Base-by-base conservation (phyloP, 2,888 invertebrate species). In the Campaea margaritaria region DNA sequence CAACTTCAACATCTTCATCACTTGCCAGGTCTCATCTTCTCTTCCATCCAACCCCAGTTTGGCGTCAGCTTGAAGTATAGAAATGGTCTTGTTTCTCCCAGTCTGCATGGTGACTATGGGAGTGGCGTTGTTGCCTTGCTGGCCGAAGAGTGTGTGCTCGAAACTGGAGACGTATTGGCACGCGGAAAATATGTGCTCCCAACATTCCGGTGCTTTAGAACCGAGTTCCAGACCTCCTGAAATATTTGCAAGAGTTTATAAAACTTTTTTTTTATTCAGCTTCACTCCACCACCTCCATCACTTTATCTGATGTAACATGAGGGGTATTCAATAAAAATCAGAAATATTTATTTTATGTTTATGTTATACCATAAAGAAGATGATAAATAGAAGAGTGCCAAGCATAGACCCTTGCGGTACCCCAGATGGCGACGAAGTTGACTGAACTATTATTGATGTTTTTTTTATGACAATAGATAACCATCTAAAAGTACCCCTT, bases 111-210 rank as follows among this genome's bases (percentile, higher is more conserved):
- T 93, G 0, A 94, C 93, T 82, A 95, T 94, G 0, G 95, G 93
- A 12, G 95, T 88, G 9, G 95, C 93, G 1, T 94, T 94, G 68
- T 95, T 95, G 34, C 95, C 96, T 70, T 96, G 96, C 75, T 96
- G 95, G 27, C 97, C 97, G 75, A 98, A 98, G 68, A 97, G 94
- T 0, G 96, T 96, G 81, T 98, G 98, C 76, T 99, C 99, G 76
- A 99, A 89, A 75, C 97, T 96, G 4, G 97, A 96, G 7, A 99
- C 97, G 81, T 98, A 98, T 39, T 98, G 95, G 72, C 98, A 98
- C 15, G 98, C 98, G 75, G 96, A 95, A 81, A 99, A 98, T 62
- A 99, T 97, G 80, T 99, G 98, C 65, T 97, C 96, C 99, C 99
- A 99, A 76, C 99, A 99, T 68, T 97, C 97, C 14, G 97, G 94